Evolutionary conservation across 2,113 vertebrate genomes (phyloP), one percentile per base, ranked within the genome.

Genomic region (Eolophus roseicapilla): DNA sequence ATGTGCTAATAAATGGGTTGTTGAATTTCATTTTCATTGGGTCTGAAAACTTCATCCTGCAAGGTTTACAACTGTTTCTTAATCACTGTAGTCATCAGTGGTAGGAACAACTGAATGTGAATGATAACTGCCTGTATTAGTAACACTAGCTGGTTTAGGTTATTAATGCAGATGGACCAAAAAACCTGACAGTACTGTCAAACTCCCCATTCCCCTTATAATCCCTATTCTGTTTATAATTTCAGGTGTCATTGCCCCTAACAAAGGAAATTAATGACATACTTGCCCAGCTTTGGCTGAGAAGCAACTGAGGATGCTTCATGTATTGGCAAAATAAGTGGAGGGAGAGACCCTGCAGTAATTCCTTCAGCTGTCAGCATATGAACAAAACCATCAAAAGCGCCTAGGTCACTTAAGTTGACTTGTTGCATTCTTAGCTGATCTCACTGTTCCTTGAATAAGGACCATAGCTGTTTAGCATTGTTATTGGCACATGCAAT

Each of bases 381-480:
- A 28, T 14, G 53, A 65, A 77, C 9, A 64, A 85, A 41, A 57
- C 3, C 5, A 7, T 35, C 5, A 6, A 29, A 80, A 37, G 28
- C 10, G 7, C 65, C n/a, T 21, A 27, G 10, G 20, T 35, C 23
- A n/a, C 31, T 71, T 41, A 52, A 85, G 76, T 76, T 31, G 57
- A 67, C 11, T 47, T 55, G 11, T 43, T 69, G 39, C 7, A 20
- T 47, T 77, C 0, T 0, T 52, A 50, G 17, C 35, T 73, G 53
- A 17, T 57, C 24, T 69, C 29, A 23, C 13, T 74, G 19, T 8
- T 79, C 12, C 18, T 33, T 81, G n/a, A 67, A 50, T 49, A 43
- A 80, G 74, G 50, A 13, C 2, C 7, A 1, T 11, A 4, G 15
- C 27, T 39, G 8, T n/a, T 82, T 11, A 7, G 17, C 8, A 0